A percentile compares a stretch with the other conserved stretches of the same genome.
Evolutionary conservation across 2,888 invertebrate species (phyloP).

Genomic region (Nysson spinosus): DNA sequence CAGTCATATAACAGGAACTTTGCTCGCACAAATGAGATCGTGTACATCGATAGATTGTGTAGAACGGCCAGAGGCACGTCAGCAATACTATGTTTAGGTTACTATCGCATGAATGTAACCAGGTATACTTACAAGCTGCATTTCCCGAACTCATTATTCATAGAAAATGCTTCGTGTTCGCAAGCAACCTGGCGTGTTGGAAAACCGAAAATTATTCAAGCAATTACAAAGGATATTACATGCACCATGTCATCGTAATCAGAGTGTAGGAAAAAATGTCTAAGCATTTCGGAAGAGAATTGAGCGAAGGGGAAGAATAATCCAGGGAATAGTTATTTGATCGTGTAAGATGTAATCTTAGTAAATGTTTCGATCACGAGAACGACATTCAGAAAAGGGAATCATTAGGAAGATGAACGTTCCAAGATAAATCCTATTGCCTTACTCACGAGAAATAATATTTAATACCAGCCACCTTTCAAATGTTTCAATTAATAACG

Average conservation of each 20-base stretch:
- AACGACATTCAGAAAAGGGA: background rate
- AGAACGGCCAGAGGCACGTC: conserved; percentile 6
- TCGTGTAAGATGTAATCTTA: conserved; percentile 15
- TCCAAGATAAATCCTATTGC: background rate
- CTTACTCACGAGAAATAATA: background rate
- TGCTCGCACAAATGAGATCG: background rate
- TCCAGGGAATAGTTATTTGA: conserved; percentile 10
- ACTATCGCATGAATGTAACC: conserved; percentile 20
- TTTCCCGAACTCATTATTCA: conserved; percentile 23
- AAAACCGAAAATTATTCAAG: background rate
- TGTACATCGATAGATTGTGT: conserved; percentile 7
- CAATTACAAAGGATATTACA: background rate
- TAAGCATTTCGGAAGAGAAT: background rate
- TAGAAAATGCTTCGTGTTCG: background rate
- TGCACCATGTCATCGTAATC: too few species aligned
- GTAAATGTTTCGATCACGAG: conserved; percentile 20
- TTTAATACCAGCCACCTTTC: background rate
- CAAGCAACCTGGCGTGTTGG: background rate
- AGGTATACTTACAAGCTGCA: conserved; percentile 16
- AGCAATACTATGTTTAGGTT: conserved; percentile 15
- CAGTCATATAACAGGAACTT: conserved; percentile 18
- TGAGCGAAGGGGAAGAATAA: background rate
- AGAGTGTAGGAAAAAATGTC: too few species aligned
- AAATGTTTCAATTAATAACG: conserved; percentile 2
- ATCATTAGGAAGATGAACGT: background rate